Base-by-base conservation (phyloP, 2,888 invertebrate genomes). In the Microctonus hyperodae region DNA sequence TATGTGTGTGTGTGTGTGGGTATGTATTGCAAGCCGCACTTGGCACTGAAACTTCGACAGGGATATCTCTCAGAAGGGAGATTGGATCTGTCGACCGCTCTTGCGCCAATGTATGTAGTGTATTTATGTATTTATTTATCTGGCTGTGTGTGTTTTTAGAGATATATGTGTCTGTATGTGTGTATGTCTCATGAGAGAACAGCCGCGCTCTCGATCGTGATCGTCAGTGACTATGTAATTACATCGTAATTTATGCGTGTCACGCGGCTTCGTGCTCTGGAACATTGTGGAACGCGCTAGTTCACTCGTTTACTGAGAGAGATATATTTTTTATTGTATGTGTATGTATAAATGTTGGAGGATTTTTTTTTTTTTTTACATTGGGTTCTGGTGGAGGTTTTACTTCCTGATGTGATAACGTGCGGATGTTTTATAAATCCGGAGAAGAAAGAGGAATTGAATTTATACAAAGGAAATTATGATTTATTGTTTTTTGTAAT, bases 191-290 rank as follows among this genome's bases (percentile, higher is more conserved):
- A 63, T 62, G 35, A 51, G 51, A 67, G 70, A 70, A 44, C n/a
- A n/a, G n/a, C 44, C 44, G 44, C 44, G 44, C 67, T 65, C 48
- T 73, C 75, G 78, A 81, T 81, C 79, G 77, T 77, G 81, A 81
- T 81, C 80, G 76, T 73, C 78, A 72, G 74, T 76, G 37, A 79
- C 80, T 81, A 44, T 44, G 79, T 81, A 82, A 82, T 82, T 82
- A 82, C 80, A 78, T 81, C 79, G 81, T 81, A 80, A 81, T 82
- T 82, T 81, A 82, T 82, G 81, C 80, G 80, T 79, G 79, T 79
- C 80, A 81, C 79, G 69, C 70, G 44, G 44, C 44, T 44, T 16
- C 44, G 44, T 44, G 44, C 44, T 44, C 44, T 44, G 44, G 16
- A 44, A 44, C 44, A 44, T 44, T 44, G 44, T 44, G 44, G 44